These are phyloP conservation scores for Vidua macroura DNA, from an alignment of 2,113 vertebrate species.

Conservation along the genomic window DNA sequence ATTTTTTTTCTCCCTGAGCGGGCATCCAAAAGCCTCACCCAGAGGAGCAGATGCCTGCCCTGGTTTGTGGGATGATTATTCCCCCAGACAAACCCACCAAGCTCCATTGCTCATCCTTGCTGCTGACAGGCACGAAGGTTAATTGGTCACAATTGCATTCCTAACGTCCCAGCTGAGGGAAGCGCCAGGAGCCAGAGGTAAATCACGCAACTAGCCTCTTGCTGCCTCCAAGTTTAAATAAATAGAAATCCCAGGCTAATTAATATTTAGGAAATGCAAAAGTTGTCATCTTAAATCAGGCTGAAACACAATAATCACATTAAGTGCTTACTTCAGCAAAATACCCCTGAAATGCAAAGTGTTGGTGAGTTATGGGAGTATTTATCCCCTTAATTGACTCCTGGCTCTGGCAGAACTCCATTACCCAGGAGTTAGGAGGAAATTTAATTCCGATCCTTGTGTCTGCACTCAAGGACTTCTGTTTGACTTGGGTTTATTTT, in stretches of 20 bases:
- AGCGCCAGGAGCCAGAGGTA: conserved; percentile 64
- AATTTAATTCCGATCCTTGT: conserved; percentile 66
- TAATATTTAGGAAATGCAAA: conserved; percentile 72
- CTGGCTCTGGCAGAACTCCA: conserved; percentile 58
- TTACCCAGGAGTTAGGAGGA: conserved; percentile 56
- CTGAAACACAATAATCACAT: conserved; percentile 69
- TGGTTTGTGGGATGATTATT: conserved; percentile 5
- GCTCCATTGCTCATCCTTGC: conserved; percentile 8
- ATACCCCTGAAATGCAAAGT: conserved; percentile 42
- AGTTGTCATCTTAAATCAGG: conserved; percentile 73
- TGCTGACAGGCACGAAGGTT: conserved; percentile 56
- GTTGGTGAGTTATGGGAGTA: conserved; percentile 14
- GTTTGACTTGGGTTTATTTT: conserved; percentile 32
- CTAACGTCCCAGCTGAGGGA: conserved; percentile 38
- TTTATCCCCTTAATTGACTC: conserved; percentile 68
- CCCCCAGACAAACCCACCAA: conserved; percentile 19
- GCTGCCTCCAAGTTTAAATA: conserved; percentile 49
- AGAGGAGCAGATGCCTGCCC: not conserved
- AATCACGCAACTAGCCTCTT: conserved; percentile 64
- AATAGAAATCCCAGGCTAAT: conserved; percentile 64
- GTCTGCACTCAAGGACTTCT: conserved; percentile 59
- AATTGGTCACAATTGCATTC: conserved; percentile 65
- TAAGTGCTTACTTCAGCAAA: conserved; percentile 67
- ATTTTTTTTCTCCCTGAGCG: not conserved
- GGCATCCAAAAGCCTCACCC: not conserved